Percentiles rank a stretch among this genome's conserved stretches.
Evolutionary conservation across 2,888 invertebrate species (phyloP).

Genomic region (Scrobipalpa atriplicella): DNA sequence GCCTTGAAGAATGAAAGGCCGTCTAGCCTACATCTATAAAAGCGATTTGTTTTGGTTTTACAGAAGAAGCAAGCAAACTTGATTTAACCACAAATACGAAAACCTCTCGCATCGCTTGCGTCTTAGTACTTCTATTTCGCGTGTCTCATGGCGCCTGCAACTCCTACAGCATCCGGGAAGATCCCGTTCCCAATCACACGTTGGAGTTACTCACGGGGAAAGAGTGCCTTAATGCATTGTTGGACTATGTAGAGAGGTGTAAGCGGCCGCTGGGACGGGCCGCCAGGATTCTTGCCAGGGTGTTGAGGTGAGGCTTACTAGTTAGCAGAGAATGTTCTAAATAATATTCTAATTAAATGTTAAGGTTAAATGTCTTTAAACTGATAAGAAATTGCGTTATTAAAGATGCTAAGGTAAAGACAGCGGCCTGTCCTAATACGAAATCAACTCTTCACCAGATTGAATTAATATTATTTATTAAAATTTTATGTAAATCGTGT

Average conservation of each 20-base stretch:
- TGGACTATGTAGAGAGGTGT: constrained; percentile 75
- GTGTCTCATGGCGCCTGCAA: constrained; percentile 67
- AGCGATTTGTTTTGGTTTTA: constrained; percentile 35
- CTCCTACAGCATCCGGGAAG: constrained; percentile 52
- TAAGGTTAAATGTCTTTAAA: too few species aligned
- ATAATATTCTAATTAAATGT: too few species aligned
- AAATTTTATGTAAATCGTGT: neutral
- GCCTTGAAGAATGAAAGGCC: too few species aligned
- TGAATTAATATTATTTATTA: too few species aligned
- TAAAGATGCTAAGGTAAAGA: too few species aligned
- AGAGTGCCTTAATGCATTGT: constrained; percentile 68
- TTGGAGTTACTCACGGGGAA: constrained; percentile 64
- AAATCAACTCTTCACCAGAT: too few species aligned
- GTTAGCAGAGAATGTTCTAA: constrained; percentile 3
- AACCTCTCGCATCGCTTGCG: constrained; percentile 67
- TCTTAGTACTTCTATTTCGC: constrained; percentile 67
- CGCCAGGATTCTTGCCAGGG: constrained; percentile 76
- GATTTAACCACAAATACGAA: constrained; percentile 50
- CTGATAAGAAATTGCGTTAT: too few species aligned
- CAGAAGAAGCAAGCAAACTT: constrained; percentile 51
- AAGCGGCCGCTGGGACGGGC: constrained; percentile 75
- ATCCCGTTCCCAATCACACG: constrained; percentile 57
- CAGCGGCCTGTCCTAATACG: too few species aligned
- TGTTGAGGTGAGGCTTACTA: constrained; percentile 67
- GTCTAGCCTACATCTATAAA: neutral